phyloP scores from a whole-genome alignment of 2,797 vertebrate genomes.

The Anabacerthia variegaticeps region DNA sequence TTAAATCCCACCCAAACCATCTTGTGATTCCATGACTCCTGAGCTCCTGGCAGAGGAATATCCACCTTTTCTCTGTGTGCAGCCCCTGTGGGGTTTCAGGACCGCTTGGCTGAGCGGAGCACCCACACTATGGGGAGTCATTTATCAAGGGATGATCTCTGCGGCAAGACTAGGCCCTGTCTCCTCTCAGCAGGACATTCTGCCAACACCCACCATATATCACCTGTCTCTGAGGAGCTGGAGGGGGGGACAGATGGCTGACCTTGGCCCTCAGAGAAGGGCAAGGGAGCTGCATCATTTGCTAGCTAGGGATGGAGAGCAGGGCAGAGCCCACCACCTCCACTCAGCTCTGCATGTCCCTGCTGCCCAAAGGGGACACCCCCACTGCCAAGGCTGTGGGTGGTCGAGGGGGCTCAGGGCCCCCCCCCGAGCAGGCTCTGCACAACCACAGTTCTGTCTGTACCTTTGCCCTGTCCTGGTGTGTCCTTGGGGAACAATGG shows the following conservation, averaged over 20 bases:
- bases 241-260: neutral
- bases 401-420: neutral
- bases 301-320: neutral
- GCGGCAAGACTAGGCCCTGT: neutral
- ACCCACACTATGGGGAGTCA: neutral
- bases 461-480: fast-evolving
- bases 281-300: too few species aligned
- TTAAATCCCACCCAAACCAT: neutral
- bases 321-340: neutral
- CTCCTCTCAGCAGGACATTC: neutral
- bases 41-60: neutral
- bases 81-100: too few species aligned
- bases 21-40: neutral
- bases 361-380: fast-evolving
- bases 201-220: neutral
- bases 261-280: neutral
- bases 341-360: neutral
- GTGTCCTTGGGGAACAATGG: neutral
- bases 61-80: neutral
- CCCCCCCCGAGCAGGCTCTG: neutral
- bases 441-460: neutral
- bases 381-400: fast-evolving
- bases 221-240: fast-evolving
- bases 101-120: neutral
- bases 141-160: neutral